phyloP scores from a whole-genome alignment of 2,113 vertebrate species.

The Ciconia boyciana region DNA sequence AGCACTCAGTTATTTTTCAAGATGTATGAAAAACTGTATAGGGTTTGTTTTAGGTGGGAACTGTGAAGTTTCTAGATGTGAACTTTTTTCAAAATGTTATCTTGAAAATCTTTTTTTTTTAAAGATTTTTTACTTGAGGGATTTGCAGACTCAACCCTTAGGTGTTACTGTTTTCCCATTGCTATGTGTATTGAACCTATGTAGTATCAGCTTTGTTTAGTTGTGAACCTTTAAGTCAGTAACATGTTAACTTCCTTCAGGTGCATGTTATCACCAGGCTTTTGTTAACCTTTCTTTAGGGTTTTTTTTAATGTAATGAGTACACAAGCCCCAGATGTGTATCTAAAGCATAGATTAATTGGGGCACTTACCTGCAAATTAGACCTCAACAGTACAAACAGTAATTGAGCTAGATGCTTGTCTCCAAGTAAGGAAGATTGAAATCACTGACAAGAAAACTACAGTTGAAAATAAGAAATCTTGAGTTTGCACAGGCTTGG shows the following conservation, averaged over 20 bases:
- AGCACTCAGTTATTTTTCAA: neutral
- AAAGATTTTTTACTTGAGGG: neutral
- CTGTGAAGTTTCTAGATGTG: neutral
- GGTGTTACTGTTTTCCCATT: neutral
- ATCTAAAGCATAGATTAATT: neutral
- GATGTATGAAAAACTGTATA: neutral
- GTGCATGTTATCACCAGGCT: neutral
- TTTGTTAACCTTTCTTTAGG: neutral
- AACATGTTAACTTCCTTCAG: neutral
- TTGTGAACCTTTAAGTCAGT: neutral
- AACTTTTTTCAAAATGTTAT: neutral
- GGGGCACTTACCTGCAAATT: neutral
- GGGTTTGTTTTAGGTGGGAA: neutral
- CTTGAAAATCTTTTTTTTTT: neutral
- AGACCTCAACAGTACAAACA: neutral
- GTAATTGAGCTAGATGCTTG: neutral
- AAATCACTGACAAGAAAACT: neutral
- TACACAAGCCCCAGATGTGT: neutral
- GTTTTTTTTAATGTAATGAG: neutral
- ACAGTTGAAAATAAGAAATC: neutral
- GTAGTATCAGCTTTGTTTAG: neutral
- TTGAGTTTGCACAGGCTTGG: neutral
- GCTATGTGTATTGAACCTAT: neutral
- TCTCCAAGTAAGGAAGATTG: neutral
- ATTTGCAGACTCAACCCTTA: neutral